A percentile compares a stretch with the other conserved stretches of the same genome.
These are phyloP conservation scores for Holcopasites calliopsidis DNA, from an alignment of 1,140 invertebrate genomes.

Conservation along the genomic window DNA sequence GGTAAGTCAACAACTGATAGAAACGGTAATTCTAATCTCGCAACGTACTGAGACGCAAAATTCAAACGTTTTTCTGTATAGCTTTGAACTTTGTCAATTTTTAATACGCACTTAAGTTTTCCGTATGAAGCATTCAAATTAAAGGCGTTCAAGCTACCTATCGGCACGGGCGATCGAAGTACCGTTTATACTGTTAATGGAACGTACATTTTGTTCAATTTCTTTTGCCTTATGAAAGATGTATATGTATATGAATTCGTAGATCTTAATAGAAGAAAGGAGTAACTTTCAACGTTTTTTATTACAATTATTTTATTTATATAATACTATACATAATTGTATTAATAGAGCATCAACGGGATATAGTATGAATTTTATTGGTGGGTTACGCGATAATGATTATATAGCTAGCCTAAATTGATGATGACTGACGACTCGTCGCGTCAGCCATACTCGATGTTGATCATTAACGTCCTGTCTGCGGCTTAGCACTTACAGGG, in stretches of 20 bases:
- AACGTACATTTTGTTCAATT: too few species aligned
- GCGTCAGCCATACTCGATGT: constrained; percentile 5
- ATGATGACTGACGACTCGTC: neutral
- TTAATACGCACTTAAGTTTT: neutral
- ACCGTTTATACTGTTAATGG: too few species aligned
- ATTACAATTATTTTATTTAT: too few species aligned
- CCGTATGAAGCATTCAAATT: too few species aligned
- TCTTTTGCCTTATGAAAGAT: too few species aligned
- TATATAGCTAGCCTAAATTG: neutral
- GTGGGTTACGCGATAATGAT: neutral
- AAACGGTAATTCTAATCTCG: neutral
- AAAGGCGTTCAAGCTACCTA: too few species aligned
- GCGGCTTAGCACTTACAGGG: constrained; percentile 49
- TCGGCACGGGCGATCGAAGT: too few species aligned
- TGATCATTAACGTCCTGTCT: neutral
- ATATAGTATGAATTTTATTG: neutral
- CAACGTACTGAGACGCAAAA: neutral
- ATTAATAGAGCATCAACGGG: too few species aligned
- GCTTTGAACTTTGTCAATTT: neutral
- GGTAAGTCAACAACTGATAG: constrained; percentile 17
- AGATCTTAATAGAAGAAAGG: too few species aligned
- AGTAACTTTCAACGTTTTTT: too few species aligned
- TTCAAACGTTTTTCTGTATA: neutral
- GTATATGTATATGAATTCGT: too few species aligned
- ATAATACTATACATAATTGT: too few species aligned